Evolutionary conservation across 2,888 invertebrate genomes (phyloP).

Genomic region (Tortrix viridana): DNA sequence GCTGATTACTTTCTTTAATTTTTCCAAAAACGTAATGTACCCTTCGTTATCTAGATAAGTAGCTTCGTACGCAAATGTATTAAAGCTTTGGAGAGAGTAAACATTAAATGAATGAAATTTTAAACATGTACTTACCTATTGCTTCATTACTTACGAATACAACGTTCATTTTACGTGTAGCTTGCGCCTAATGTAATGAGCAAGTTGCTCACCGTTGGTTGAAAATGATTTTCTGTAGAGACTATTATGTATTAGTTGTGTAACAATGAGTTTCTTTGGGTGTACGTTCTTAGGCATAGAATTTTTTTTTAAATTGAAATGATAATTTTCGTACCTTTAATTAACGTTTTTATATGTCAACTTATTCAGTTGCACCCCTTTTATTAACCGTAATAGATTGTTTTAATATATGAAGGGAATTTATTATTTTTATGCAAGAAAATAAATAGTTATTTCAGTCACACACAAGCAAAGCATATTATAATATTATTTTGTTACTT

Average conservation of each 20-base stretch:
- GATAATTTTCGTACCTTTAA: no score
- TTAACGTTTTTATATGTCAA: no score
- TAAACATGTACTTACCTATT: slow-evolving; percentile 45
- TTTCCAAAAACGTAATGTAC: slow-evolving; percentile 66
- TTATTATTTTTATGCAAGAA: no score
- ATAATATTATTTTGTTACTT: no score
- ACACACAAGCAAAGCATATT: no score
- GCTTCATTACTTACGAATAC: slow-evolving; percentile 36
- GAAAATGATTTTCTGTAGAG: slow-evolving; percentile 13
- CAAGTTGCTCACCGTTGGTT: slow-evolving; percentile 29
- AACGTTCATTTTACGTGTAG: slow-evolving; percentile 27
- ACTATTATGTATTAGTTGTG: not conserved
- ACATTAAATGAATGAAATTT: slow-evolving; percentile 68
- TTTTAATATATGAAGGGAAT: no score
- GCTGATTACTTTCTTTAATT: slow-evolving; percentile 84
- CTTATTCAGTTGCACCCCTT: no score
- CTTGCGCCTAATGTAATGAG: slow-evolving; percentile 33
- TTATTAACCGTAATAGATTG: no score
- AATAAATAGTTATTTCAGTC: no score
- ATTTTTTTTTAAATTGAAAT: no score
- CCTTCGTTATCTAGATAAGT: slow-evolving; percentile 41
- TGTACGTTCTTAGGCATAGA: no score
- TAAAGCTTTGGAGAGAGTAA: slow-evolving; percentile 69
- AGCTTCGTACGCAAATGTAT: slow-evolving; percentile 67
- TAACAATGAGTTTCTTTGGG: no score